A percentile compares a stretch with the other conserved stretches of the same genome.
phyloP scores from a whole-genome alignment of 2,888 invertebrate species.

The Pocota personata region DNA sequence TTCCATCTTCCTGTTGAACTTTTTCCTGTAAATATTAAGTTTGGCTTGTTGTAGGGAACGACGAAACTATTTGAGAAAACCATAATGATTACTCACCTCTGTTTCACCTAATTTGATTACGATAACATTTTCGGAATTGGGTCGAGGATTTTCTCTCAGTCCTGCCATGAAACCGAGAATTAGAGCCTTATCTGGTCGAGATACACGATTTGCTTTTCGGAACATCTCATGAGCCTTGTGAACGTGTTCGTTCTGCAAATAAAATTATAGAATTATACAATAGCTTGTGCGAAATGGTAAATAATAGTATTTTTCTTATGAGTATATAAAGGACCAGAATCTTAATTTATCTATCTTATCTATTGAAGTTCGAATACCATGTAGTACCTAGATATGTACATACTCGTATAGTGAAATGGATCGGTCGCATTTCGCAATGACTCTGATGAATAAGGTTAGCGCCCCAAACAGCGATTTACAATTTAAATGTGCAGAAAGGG shows the following conservation, averaged over 20 bases:
- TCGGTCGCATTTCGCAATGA: too few species aligned
- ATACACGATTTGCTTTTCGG: conserved; percentile 96
- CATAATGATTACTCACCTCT: conserved; percentile 82
- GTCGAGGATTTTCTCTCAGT: conserved; percentile 98
- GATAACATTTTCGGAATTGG: conserved; percentile 97
- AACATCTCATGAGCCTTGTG: conserved; percentile 99
- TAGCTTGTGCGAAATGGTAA: too few species aligned
- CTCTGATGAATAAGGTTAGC: too few species aligned
- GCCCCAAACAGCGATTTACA: too few species aligned
- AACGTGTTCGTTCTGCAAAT: conserved; percentile 95
- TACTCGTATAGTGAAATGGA: too few species aligned
- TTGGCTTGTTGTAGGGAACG: background rate
- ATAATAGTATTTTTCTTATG: too few species aligned
- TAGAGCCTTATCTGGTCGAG: conserved; percentile 97
- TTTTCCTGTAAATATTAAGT: conserved; percentile 85
- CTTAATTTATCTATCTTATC: too few species aligned
- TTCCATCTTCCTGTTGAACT: conserved; percentile 93
- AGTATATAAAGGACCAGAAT: too few species aligned
- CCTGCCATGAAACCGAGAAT: conserved; percentile 99
- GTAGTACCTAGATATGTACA: too few species aligned
- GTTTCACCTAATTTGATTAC: conserved; percentile 97
- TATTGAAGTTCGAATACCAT: too few species aligned
- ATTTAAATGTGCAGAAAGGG: too few species aligned
- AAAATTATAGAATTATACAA: background rate
- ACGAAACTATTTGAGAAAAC: background rate